phyloP scores from a whole-genome alignment of 2,113 vertebrate genomes.

The Sebastes schlegelii region DNA sequence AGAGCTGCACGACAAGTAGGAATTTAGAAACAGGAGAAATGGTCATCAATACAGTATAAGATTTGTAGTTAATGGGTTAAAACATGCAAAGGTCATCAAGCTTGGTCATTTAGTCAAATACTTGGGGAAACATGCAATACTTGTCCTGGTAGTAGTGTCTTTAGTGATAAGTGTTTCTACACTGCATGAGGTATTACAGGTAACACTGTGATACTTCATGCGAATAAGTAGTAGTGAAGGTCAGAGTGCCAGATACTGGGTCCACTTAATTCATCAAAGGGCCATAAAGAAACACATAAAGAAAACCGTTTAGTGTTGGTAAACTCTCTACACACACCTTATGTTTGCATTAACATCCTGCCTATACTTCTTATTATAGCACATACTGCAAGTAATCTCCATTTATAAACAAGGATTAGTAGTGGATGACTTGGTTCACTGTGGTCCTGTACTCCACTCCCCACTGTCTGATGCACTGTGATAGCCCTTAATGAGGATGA shows the following conservation, averaged over 20 bases:
- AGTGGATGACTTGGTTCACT: slow-evolving; percentile 68
- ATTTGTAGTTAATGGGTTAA: slow-evolving; percentile 21
- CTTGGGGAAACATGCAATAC: slow-evolving; percentile 61
- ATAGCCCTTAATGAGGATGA: slow-evolving; percentile 86
- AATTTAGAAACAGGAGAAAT: not conserved
- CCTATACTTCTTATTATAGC: slow-evolving; percentile 51
- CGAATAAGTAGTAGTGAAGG: slow-evolving; percentile 14
- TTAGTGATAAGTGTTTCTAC: slow-evolving; percentile 42
- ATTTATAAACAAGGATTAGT: slow-evolving; percentile 51
- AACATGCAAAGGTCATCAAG: slow-evolving; percentile 27
- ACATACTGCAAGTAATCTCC: slow-evolving; percentile 59
- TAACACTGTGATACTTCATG: slow-evolving; percentile 54
- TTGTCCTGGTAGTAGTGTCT: slow-evolving; percentile 56
- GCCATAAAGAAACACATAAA: slow-evolving; percentile 29
- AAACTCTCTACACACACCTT: slow-evolving; percentile 53
- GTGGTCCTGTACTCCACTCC: slow-evolving; percentile 64
- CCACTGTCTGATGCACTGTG: slow-evolving; percentile 72
- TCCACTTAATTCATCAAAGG: slow-evolving; percentile 19
- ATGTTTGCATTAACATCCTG: slow-evolving; percentile 52
- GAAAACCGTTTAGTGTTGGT: slow-evolving; percentile 61
- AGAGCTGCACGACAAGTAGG: not conserved
- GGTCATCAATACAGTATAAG: not conserved
- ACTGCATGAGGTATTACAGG: slow-evolving; percentile 42
- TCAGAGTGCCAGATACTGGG: slow-evolving; percentile 36
- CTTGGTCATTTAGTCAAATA: slow-evolving; percentile 50